Percentiles rank a stretch among this genome's conserved stretches.
Evolutionary conservation across 2,113 vertebrate genomes (phyloP).

Genomic region (Cyanoderma ruficeps): DNA sequence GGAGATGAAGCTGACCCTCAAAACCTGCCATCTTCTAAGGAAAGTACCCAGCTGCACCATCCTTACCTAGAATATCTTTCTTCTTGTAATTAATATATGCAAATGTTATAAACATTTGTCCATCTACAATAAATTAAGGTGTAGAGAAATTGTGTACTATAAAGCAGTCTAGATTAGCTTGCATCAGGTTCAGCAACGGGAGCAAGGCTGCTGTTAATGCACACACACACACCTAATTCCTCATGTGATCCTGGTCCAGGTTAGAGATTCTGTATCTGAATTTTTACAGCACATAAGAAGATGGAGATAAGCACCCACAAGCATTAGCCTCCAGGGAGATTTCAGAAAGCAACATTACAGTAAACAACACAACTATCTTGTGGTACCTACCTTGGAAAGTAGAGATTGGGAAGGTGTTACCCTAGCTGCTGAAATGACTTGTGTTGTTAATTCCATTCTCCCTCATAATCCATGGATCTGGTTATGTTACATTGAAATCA

Average conservation of each 20-base stretch:
- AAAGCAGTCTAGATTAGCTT: not conserved
- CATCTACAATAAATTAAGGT: not conserved
- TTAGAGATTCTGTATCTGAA: not conserved
- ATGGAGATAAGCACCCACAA: not conserved
- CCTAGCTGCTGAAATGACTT: not conserved
- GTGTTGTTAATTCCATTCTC: not conserved
- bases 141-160: not conserved
- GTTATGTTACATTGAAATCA: not conserved
- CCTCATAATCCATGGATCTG: not conserved
- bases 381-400: not conserved
- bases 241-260: not conserved
- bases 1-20: not conserved
- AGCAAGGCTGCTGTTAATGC: not conserved
- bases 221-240: not conserved
- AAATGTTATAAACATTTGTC: not conserved
- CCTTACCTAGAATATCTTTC: not conserved
- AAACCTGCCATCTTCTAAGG: not conserved
- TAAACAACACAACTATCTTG: not conserved
- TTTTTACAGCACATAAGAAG: not conserved
- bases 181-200: not conserved
- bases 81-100: not conserved
- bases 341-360: not conserved
- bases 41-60: not conserved
- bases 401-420: not conserved
- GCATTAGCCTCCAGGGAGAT: not conserved